Evolutionary conservation across 2,888 invertebrate genomes (phyloP).

Genomic region (Meiosimyza decipiens): DNA sequence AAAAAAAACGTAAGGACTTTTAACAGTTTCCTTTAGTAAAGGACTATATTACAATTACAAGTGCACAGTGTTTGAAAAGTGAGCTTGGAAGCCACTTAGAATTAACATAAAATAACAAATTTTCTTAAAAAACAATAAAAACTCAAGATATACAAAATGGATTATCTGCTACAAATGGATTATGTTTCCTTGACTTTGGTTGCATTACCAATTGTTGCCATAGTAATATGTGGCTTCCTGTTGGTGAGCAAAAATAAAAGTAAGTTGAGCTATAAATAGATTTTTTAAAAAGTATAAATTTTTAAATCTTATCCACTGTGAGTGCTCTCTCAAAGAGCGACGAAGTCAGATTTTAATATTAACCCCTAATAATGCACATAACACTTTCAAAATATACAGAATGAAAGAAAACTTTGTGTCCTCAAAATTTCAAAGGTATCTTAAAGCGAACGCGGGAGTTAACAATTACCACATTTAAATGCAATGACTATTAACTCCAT

Average conservation of each 20-base stretch:
- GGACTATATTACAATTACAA: not conserved
- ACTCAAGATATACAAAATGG: constrained; percentile 29
- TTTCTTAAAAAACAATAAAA: not conserved
- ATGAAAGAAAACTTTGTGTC: too few relatives aligned
- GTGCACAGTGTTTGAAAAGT: too few relatives aligned
- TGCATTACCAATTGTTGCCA: constrained; percentile 29
- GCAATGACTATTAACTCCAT: too few relatives aligned
- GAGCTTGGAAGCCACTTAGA: not conserved
- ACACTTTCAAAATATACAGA: too few relatives aligned
- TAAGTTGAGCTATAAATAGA: constrained; percentile 26
- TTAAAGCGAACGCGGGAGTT: too few relatives aligned
- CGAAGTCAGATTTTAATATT: too few relatives aligned
- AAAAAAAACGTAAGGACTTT: not conserved
- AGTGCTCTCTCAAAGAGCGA: too few relatives aligned
- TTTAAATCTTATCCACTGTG: too few relatives aligned
- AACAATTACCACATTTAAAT: too few relatives aligned
- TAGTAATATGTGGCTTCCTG: constrained; percentile 37
- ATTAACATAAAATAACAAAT: not conserved
- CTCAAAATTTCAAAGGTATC: too few relatives aligned
- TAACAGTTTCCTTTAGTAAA: not conserved
- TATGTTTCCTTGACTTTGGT: constrained; percentile 35
- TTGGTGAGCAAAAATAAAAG: constrained; percentile 36
- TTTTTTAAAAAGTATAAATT: too few relatives aligned
- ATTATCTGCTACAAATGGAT: constrained; percentile 37
- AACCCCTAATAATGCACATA: too few relatives aligned